Evolutionary conservation across 2,113 vertebrate genomes (phyloP).

Genomic region (Cyprinus carpio): DNA sequence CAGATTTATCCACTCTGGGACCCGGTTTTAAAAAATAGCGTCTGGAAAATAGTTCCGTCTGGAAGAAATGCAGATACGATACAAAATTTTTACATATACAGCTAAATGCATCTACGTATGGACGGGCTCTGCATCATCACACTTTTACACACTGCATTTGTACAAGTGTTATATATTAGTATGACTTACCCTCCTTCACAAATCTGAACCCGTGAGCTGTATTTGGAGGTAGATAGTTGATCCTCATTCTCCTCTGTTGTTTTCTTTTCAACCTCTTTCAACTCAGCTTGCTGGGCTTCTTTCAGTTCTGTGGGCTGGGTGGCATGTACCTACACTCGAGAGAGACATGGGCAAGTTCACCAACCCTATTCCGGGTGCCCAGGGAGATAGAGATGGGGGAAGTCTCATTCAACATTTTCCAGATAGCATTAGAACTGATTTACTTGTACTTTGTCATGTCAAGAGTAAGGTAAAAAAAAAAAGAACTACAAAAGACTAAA

Average conservation of each 20-base stretch:
- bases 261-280: constrained; percentile 45
- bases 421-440: neutral
- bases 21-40: no score
- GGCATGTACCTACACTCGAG: constrained; percentile 69
- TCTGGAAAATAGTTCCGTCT: no score
- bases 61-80: no score
- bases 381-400: constrained; percentile 70
- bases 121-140: neutral
- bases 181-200: constrained; percentile 86
- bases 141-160: neutral
- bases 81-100: no score
- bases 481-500: no score
- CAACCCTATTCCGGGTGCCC: constrained; percentile 71
- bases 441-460: neutral
- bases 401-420: constrained; percentile 66
- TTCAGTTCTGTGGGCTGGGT: constrained; percentile 54
- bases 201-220: constrained; percentile 81
- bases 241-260: constrained; percentile 64
- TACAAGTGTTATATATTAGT: neutral
- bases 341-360: constrained; percentile 74
- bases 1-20: no score
- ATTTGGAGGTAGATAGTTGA: constrained; percentile 74
- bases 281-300: constrained; percentile 47
- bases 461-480: neutral
- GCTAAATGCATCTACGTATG: no score